phyloP scores from a whole-genome alignment of 2,888 invertebrate species.

The Eurytoma californica region DNA sequence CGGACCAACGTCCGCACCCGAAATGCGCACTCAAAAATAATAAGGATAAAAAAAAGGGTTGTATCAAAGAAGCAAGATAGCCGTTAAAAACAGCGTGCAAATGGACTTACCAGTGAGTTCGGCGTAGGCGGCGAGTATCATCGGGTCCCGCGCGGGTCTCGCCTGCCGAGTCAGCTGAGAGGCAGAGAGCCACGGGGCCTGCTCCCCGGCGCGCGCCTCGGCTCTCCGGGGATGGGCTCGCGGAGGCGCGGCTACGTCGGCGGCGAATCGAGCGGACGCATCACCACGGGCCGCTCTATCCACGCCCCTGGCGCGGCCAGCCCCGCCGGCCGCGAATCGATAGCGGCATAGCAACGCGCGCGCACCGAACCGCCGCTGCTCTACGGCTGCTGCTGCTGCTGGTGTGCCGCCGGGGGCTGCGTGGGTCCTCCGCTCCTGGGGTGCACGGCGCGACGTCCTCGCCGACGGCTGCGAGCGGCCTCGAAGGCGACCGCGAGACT shows the following conservation, averaged over 20 bases:
- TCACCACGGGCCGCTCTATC: neutral
- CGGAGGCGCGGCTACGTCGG: neutral
- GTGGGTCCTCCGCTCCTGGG: too few species aligned
- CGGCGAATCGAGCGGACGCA: neutral
- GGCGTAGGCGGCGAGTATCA: constrained; percentile 1
- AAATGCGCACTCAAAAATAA: neutral
- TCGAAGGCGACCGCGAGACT: too few species aligned
- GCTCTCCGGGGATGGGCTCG: neutral
- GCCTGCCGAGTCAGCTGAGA: constrained; percentile 2
- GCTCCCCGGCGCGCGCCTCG: too few species aligned
- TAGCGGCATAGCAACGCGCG: constrained; percentile 66
- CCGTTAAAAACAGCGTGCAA: constrained; percentile 1
- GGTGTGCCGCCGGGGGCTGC: too few species aligned
- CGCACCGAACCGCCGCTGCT: too few species aligned
- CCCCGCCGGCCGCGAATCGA: constrained; percentile 61
- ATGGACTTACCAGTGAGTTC: constrained; percentile 33
- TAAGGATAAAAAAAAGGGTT: neutral
- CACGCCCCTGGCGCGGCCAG: constrained; percentile 10
- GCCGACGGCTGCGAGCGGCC: too few species aligned
- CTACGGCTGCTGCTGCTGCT: too few species aligned
- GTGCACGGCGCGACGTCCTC: too few species aligned
- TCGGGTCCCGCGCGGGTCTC: constrained; percentile 1
- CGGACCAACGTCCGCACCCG: neutral
- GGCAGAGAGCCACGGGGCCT: too few species aligned
- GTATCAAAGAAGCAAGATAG: neutral